These are phyloP conservation scores for Papilio dardanus DNA, from an alignment of 1,140 invertebrate species.

Conservation along the genomic window DNA sequence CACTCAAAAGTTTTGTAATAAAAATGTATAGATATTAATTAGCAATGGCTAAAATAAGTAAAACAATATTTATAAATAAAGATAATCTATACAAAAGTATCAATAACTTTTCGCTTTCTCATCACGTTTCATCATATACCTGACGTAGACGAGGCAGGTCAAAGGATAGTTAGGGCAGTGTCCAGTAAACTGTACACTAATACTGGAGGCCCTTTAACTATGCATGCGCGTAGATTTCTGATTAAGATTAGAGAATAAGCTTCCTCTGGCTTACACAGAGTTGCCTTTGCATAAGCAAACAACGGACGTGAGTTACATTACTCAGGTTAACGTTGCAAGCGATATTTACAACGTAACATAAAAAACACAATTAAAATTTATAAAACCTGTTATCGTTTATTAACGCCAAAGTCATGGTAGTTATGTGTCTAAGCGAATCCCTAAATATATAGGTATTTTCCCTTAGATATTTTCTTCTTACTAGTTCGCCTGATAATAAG, in stretches of 20 bases:
- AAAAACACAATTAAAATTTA: neutral
- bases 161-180: conserved; percentile 46
- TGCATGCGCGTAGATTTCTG: conserved; percentile 46
- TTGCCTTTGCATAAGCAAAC: conserved; percentile 33
- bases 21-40: neutral
- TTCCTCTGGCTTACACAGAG: conserved; percentile 28
- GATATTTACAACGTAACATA: neutral
- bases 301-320: conserved; percentile 26
- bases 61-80: neutral
- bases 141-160: conserved; percentile 51
- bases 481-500: neutral
- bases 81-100: neutral
- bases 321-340: neutral
- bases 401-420: too few relatives aligned
- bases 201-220: conserved; percentile 40
- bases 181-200: conserved; percentile 54
- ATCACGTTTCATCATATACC: conserved; percentile 46
- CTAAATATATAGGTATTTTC: too few relatives aligned
- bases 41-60: neutral
- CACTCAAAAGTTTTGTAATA: neutral
- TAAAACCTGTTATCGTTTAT: too few relatives aligned
- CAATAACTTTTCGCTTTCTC: conserved; percentile 19
- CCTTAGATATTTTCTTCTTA: too few relatives aligned
- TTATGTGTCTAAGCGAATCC: too few relatives aligned
- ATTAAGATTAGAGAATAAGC: conserved; percentile 51